Evolutionary conservation across 2,797 vertebrate genomes (phyloP), one percentile per base, ranked within the genome.

Genomic region (Linurgus olivaceus): DNA sequence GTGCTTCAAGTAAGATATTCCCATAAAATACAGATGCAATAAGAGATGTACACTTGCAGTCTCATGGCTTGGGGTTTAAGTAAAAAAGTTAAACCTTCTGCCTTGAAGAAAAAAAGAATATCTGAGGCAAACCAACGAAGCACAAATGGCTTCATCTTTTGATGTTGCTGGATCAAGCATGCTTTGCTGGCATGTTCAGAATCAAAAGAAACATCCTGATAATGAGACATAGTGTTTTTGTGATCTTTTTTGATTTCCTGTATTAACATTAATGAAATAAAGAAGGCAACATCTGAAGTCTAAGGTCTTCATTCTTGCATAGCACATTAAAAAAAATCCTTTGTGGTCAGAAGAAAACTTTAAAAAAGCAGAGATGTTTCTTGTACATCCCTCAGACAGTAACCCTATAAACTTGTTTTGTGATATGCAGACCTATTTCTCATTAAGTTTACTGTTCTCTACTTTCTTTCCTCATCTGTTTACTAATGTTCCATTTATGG

Each of bases 221-320:
- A 97, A 97, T 96, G 95, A 97, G 92, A 91, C 59, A 82, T 94
- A 94, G 84, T 93, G 94, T 92, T 96, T 96, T 97, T 96, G 95
- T 95, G 93, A 95, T 94, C 81, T 95, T 95, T 96, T 89, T 97
- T 97, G 70, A 97, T 96, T 97, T 98, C 94, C 96, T 96, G 94
- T 77, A 90, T 96, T 97, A 97, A 97, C 82, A 93, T 79, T 97
- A 97, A 97, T 96, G 94, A 96, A 97, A 97, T 95, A 97, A 98
- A 97, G 92, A 96, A 96, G 94, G 88, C 85, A 96, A 68, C 48
- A 83, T 97, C 83, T 96, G 96, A 97, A 97, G 71, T 65, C 82
- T 93, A 96, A 96, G 61, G 65, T 95, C 89, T 94, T 94, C 89
- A 91, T 96, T 97, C 90, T 95, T 95, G 58, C 62, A 86, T 15